Conservation (phyloP, 1,140 invertebrate species). For the Aphis gossypii region DNA sequence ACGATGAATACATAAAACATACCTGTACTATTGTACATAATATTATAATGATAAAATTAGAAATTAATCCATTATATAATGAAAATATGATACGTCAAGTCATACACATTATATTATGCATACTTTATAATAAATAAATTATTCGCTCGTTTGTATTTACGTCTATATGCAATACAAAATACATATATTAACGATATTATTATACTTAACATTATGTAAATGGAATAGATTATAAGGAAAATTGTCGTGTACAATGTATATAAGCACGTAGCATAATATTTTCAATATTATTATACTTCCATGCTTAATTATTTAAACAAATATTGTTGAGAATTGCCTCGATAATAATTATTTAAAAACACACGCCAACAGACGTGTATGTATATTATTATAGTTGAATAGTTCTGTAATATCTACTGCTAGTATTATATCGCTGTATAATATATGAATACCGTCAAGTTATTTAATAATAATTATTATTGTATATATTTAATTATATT, state of each 20-base stretch:
- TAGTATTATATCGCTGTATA: not conserved
- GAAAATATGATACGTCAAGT: not conserved
- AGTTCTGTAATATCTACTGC: not conserved
- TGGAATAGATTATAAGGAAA: constrained; percentile 1
- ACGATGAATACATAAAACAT: too few relatives aligned
- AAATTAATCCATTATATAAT: not conserved
- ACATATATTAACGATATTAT: not conserved
- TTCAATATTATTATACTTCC: not conserved
- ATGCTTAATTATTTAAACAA: constrained; percentile 20
- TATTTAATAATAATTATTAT: not conserved
- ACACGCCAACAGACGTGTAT: not conserved
- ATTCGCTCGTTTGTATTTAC: not conserved
- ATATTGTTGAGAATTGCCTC: not conserved
- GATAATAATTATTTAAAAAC: constrained; percentile 29
- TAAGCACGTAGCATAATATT: not conserved
- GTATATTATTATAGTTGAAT: not conserved
- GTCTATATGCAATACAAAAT: not conserved
- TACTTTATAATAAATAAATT: not conserved
- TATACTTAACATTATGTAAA: not conserved
- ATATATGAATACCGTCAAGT: not conserved
- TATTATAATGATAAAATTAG: not conserved
- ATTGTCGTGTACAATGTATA: not conserved
- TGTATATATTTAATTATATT: not conserved
- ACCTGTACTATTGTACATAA: not conserved
- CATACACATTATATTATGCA: not conserved